phyloP scores from a whole-genome alignment of 2,888 invertebrate genomes.

The Acanthosepion lycidas region DNA sequence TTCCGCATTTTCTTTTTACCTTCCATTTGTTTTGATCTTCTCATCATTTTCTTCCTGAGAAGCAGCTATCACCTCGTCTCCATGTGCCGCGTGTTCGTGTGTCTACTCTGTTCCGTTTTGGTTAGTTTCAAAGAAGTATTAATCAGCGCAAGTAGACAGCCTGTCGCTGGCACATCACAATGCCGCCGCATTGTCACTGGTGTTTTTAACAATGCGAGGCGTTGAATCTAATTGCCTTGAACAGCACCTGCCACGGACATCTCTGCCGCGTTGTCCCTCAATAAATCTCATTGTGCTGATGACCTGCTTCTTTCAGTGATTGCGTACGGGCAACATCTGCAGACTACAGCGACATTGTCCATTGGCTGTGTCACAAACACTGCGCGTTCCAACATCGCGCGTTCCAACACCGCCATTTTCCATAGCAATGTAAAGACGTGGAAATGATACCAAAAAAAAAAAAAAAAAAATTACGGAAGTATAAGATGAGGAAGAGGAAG shows the following conservation, averaged over 20 bases:
- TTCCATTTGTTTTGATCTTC: not conserved
- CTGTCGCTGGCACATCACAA: slow-evolving; percentile 33
- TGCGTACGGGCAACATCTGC: slow-evolving; percentile 9
- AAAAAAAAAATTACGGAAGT: not conserved
- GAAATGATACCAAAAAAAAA: not conserved
- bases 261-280: not conserved
- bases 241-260: slow-evolving; percentile 33
- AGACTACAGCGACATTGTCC: slow-evolving; percentile 9
- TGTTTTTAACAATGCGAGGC: slow-evolving; percentile 33
- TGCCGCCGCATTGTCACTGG: not conserved
- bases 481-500: not conserved
- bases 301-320: slow-evolving; percentile 9
- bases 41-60: not conserved
- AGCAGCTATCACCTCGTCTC: not conserved
- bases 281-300: slow-evolving; percentile 20
- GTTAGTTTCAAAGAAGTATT: slow-evolving; percentile 33
- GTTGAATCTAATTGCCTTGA: slow-evolving; percentile 33
- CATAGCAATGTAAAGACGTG: not conserved
- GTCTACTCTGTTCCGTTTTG: not conserved
- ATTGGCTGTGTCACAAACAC: not conserved
- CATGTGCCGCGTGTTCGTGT: not conserved
- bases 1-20: not conserved
- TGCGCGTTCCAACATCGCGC: not conserved
- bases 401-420: not conserved
- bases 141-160: not conserved